Base-by-base conservation (phyloP, 2,888 invertebrate species). In the Rhingia campestris region DNA sequence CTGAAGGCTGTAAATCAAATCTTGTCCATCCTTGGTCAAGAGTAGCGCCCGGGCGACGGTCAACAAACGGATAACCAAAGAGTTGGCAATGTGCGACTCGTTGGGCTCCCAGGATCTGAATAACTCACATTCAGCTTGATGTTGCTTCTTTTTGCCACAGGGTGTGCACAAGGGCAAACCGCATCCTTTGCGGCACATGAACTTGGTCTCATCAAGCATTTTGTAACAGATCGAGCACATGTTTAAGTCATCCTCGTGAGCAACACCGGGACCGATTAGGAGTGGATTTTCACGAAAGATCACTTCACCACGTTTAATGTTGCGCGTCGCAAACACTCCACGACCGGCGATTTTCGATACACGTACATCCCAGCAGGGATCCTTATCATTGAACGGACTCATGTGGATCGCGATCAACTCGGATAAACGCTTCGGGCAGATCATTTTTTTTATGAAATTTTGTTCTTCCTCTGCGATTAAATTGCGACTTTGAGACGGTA, bases 231-330 rank as follows among this genome's bases (percentile, higher is more conserved):
- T 93, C 0, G 94, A 93, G 90, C 96, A 96, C 84, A 93, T 92
- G 87, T 94, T 92, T 30, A 91, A 61, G 45, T 93, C 92, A 5
- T 93, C 90, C 84, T 91, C 91, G 61, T 91, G 90, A 64, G 92
- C 92, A 56, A 93, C 92, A 12, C 95, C 92, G 3, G 96, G 94
- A 0, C 96, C 96, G 54, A 94, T 91, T 32, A 96, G 91, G 45
- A 96, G 90, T 0, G 96, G 95, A 72, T 92, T 92, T 88, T 96
- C 96, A n/a, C 93, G 92, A 87, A 95, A 96, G 61, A 97, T 93
- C 53, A 95, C 91, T 89, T 96, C 95, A 63, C 95, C 95, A 5
- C 93, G 90, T 84, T 92, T 90, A 12, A 96, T 93, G 86, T 95
- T 93, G 66, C 94, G 92, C 0, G 92, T 93, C 6, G 96, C 95